These are phyloP conservation scores for Parnassius glacialis DNA, from an alignment of 2,888 invertebrate species.

Conservation along the genomic window DNA sequence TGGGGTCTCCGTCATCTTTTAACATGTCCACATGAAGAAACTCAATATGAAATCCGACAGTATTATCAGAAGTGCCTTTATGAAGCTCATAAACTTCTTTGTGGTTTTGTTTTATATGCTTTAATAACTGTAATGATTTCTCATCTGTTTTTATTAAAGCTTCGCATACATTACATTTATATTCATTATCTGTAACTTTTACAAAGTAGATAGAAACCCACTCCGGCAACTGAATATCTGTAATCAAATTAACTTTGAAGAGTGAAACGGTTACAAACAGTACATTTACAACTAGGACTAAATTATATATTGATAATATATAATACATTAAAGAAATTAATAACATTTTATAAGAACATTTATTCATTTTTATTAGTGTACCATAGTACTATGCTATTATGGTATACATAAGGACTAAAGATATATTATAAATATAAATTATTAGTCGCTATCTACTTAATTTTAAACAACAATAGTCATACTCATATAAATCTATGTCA, in stretches of 20 bases:
- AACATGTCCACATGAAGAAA: conserved; percentile 61
- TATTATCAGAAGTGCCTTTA: conserved; percentile 59
- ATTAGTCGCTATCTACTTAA: too few relatives aligned
- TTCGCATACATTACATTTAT: conserved; percentile 66
- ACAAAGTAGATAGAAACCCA: conserved; percentile 66
- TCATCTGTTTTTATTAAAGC: conserved; percentile 39
- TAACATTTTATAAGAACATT: too few relatives aligned
- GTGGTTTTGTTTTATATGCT: conserved; percentile 54
- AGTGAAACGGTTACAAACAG: background rate
- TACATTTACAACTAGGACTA: background rate
- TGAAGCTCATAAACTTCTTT: conserved; percentile 64
- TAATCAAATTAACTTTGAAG: conserved; percentile 24
- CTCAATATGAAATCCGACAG: conserved; percentile 67
- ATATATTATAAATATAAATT: too few relatives aligned
- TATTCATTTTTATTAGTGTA: too few relatives aligned
- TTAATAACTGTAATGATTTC: conserved; percentile 47
- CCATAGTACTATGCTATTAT: too few relatives aligned
- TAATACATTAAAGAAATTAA: too few relatives aligned
- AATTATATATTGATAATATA: too few relatives aligned
- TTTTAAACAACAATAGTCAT: too few relatives aligned
- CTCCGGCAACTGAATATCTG: conserved; percentile 48
- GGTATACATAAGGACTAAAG: too few relatives aligned
- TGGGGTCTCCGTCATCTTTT: conserved; percentile 51
- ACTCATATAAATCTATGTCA: too few relatives aligned
- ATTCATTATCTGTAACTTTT: conserved; percentile 39